phyloP scores from a whole-genome alignment of 2,888 invertebrate species.

The Phymatocera aterrima region DNA sequence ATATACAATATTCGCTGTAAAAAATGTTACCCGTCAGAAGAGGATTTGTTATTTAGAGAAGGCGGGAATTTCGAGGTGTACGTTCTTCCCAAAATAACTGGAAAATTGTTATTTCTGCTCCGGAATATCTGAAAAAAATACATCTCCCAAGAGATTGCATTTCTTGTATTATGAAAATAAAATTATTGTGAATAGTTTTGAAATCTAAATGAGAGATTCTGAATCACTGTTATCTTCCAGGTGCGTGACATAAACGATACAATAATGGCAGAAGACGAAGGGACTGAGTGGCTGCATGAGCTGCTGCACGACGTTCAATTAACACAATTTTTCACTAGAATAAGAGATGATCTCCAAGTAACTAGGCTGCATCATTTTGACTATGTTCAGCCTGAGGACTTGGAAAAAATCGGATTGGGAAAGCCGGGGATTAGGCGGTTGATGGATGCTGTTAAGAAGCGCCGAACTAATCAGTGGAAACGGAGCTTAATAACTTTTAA shows the following conservation, averaged over 20 bases:
- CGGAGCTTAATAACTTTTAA: slow-evolving; percentile 89
- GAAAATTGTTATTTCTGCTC: too few relatives aligned
- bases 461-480: slow-evolving; percentile 88
- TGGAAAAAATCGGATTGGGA: slow-evolving; percentile 95
- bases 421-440: slow-evolving; percentile 94
- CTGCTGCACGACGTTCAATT: slow-evolving; percentile 93
- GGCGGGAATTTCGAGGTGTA: too few relatives aligned
- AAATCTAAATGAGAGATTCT: too few relatives aligned
- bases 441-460: slow-evolving; percentile 94
- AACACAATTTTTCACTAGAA: slow-evolving; percentile 91
- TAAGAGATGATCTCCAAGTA: slow-evolving; percentile 94
- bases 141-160: too few relatives aligned
- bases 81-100: too few relatives aligned
- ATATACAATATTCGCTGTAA: too few relatives aligned
- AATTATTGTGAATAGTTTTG: too few relatives aligned
- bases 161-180: too few relatives aligned
- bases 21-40: too few relatives aligned
- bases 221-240: background rate
- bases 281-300: slow-evolving; percentile 90
- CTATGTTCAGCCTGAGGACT: slow-evolving; percentile 95
- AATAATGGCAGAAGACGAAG: slow-evolving; percentile 76
- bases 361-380: slow-evolving; percentile 97
- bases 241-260: background rate
- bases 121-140: too few relatives aligned
- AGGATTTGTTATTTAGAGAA: too few relatives aligned